Conservation (phyloP, 1,140 invertebrate genomes). For the Nasonia vitripennis region DNA sequence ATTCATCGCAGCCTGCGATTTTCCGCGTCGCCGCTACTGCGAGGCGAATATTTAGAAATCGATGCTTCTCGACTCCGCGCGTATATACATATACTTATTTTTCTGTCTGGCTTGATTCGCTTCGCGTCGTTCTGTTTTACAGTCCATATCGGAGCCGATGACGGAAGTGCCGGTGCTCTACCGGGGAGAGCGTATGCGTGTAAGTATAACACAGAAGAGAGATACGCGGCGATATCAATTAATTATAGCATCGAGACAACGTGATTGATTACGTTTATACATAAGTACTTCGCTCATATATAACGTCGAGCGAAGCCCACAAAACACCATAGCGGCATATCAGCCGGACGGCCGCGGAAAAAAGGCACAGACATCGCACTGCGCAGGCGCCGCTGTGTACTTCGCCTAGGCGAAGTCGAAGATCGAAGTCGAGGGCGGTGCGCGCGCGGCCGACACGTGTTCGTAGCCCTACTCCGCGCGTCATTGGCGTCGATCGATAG, state of each 20-base stretch:
- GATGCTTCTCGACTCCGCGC: slow-evolving; percentile 5
- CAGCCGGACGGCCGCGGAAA: not conserved
- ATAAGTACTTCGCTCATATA: too few relatives aligned
- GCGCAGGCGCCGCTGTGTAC: slow-evolving; percentile 3
- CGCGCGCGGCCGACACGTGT: slow-evolving; percentile 58
- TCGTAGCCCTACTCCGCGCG: slow-evolving; percentile 26
- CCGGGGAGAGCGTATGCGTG: not conserved
- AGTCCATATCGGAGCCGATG: not conserved
- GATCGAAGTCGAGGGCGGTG: slow-evolving; percentile 52
- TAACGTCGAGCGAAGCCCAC: too few relatives aligned
- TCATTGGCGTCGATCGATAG: slow-evolving; percentile 43
- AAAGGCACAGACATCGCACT: not conserved
- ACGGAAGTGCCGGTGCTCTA: too few relatives aligned
- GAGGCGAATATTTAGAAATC: slow-evolving; percentile 16
- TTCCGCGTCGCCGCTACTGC: not conserved
- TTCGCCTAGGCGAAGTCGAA: slow-evolving; percentile 1
- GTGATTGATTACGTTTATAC: not conserved
- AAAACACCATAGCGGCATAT: not conserved
- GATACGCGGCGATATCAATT: not conserved
- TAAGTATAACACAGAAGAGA: too few relatives aligned
- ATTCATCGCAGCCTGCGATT: not conserved
- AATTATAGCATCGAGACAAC: not conserved
- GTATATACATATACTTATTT: not conserved
- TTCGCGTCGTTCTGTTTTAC: not conserved
- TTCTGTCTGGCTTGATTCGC: not conserved